Evolutionary conservation across 2,797 vertebrate genomes (phyloP).

Genomic region (Leontocebus nigricollis): DNA sequence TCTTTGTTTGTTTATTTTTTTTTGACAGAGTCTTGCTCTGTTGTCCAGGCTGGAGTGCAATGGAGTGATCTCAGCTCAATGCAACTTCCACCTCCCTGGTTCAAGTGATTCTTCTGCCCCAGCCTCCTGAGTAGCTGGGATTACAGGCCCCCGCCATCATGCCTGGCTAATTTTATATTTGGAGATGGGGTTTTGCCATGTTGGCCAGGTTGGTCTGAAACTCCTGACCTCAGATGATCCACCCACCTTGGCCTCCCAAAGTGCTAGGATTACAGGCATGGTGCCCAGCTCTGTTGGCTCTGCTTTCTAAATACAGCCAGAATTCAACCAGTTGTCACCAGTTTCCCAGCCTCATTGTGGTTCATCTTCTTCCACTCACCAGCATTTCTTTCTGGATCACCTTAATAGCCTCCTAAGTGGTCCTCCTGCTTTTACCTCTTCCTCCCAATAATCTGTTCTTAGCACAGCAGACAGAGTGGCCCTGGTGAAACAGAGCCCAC

Average conservation of each 20-base stretch:
- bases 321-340: background rate
- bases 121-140: background rate
- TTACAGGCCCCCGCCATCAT: background rate
- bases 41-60: background rate
- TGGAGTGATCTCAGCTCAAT: background rate
- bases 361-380: background rate
- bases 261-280: background rate
- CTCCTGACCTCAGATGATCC: background rate
- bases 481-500: background rate
- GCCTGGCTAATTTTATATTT: background rate
- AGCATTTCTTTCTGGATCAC: background rate
- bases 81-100: background rate
- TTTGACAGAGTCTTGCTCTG: no score
- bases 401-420: background rate
- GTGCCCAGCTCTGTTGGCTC: background rate
- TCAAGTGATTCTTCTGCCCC: fast-evolving
- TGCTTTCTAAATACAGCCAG: background rate
- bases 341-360: no score
- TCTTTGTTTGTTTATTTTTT: no score
- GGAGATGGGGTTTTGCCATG: background rate
- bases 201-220: background rate
- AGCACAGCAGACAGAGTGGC: background rate
- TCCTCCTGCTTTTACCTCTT: background rate
- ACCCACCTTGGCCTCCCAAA: background rate
- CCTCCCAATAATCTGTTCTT: background rate